These are phyloP conservation scores for Lepidochrysops patricia DNA, from an alignment of 2,888 invertebrate species.

Conservation along the genomic window DNA sequence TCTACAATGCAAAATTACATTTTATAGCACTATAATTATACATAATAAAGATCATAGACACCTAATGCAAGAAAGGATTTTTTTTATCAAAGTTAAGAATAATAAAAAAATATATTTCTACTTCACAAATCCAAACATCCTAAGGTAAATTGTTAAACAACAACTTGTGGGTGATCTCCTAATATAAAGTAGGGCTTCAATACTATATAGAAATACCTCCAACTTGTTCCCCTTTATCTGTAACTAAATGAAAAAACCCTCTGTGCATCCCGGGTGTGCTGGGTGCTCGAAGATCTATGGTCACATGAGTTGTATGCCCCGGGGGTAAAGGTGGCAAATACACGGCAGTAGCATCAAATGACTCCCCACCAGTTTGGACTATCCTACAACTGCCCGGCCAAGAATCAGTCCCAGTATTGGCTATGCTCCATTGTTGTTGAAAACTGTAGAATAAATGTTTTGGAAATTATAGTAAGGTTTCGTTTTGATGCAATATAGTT, in stretches of 20 bases:
- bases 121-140: too few species aligned
- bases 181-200: too few species aligned
- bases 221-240: slow-evolving; percentile 90
- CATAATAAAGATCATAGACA: too few species aligned
- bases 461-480: neutral
- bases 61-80: too few species aligned
- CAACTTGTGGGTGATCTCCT: too few species aligned
- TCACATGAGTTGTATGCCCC: slow-evolving; percentile 83
- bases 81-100: too few species aligned
- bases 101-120: too few species aligned
- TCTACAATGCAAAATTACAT: slow-evolving; percentile 75
- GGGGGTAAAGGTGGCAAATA: slow-evolving; percentile 83
- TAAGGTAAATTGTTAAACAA: too few species aligned
- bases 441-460: slow-evolving; percentile 68
- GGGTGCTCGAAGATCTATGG: slow-evolving; percentile 88
- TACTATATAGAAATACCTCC: slow-evolving; percentile 85
- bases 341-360: slow-evolving; percentile 63
- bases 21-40: neutral
- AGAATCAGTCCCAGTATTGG: slow-evolving; percentile 87
- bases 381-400: slow-evolving; percentile 93
- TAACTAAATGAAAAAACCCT: slow-evolving; percentile 93
- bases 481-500: neutral
- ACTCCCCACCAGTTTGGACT: slow-evolving; percentile 80
- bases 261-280: slow-evolving; percentile 82
- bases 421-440: slow-evolving; percentile 90